Base-by-base conservation (phyloP, 2,797 vertebrate species). In the Luscinia megarhynchos region DNA sequence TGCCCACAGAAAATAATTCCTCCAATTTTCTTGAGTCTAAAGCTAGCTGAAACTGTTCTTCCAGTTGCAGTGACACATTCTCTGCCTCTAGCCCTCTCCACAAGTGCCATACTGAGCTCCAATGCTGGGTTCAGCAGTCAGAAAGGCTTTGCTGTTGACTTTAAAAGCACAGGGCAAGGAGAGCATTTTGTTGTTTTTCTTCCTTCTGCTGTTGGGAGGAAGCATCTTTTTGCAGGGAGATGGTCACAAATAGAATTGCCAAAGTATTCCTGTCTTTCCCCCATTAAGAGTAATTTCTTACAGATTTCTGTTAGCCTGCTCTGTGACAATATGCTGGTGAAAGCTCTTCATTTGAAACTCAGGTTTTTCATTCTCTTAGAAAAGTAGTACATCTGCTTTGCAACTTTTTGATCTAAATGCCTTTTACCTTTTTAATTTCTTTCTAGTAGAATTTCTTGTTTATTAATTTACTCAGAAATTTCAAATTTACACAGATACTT, bases 231-330 rank as follows among this genome's bases (percentile, higher is more conserved):
- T 82, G 22, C 24, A n/a, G 26, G 32, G 23, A 50, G 23, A 16
- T 48, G 26, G 36, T 45, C 30, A 36, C 34, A 58, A 45, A 36
- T 17, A 26, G 23, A 80, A 32, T 30, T 43, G 24, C 72, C 1
- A 0, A 8, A 62, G 14, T 67, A 11, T 72, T 84, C 29, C 36
- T 36, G 1, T 50, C 30, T 81, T 66, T n/a, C 5, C 9, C 1
- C 16, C 4, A 1, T 18, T 26, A 30, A n/a, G 26, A 64, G 32
- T 36, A 16, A 58, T 80, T 80, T 54, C n/a, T 43, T 63, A 23
- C 0, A 1, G 34, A 30, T 43, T 6, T 36, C 34, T 73, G 0
- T 21, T 36, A 18, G 29, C 32, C 22, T 67, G 48, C 54, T 59
- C 11, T n/a, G 14, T 58, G 57, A 26, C 46, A 32, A 11, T 12